Percentiles rank a stretch among this genome's conserved stretches.
phyloP scores from a whole-genome alignment of 92 coral and sea anemone species.

The Ricordea florida region DNA sequence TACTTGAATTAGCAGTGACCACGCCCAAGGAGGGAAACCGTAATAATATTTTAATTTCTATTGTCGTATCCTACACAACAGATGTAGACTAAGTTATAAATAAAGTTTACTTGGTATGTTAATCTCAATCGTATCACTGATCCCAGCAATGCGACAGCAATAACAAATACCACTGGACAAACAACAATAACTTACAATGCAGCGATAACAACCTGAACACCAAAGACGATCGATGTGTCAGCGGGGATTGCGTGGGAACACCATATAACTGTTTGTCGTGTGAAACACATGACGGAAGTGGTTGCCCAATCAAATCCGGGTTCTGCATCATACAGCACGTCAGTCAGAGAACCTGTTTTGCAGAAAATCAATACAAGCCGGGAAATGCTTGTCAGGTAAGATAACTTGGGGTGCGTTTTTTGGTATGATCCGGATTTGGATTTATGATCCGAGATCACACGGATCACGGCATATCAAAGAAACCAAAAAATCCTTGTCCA shows the following conservation, averaged over 20 bases:
- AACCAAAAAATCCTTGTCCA: too few relatives aligned
- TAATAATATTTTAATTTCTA: not conserved
- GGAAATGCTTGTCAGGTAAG: slow-evolving; percentile 96
- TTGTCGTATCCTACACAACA: too few relatives aligned
- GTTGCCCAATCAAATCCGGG: slow-evolving; percentile 70
- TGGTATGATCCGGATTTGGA: too few relatives aligned
- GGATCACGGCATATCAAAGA: too few relatives aligned
- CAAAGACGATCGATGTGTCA: slow-evolving; percentile 78
- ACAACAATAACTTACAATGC: slow-evolving; percentile 76
- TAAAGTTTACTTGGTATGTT: not conserved
- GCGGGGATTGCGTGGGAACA: slow-evolving; percentile 80
- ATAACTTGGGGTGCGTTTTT: too few relatives aligned
- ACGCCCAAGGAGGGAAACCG: too few relatives aligned
- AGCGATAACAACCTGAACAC: slow-evolving; percentile 77
- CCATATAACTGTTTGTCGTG: slow-evolving; percentile 79
- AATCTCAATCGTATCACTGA: too few relatives aligned
- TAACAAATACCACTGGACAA: slow-evolving; percentile 76
- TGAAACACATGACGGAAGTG: slow-evolving; percentile 74
- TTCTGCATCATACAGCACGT: slow-evolving; percentile 72
- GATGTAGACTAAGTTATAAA: not conserved
- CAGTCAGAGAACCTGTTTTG: slow-evolving; percentile 75
- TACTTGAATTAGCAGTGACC: too few relatives aligned
- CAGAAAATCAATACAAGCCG: slow-evolving; percentile 65
- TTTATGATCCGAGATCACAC: too few relatives aligned
- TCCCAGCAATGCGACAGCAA: slow-evolving; percentile 92